Conservation (phyloP, 1,140 invertebrate genomes). For the Scaptomyza hsui region DNA sequence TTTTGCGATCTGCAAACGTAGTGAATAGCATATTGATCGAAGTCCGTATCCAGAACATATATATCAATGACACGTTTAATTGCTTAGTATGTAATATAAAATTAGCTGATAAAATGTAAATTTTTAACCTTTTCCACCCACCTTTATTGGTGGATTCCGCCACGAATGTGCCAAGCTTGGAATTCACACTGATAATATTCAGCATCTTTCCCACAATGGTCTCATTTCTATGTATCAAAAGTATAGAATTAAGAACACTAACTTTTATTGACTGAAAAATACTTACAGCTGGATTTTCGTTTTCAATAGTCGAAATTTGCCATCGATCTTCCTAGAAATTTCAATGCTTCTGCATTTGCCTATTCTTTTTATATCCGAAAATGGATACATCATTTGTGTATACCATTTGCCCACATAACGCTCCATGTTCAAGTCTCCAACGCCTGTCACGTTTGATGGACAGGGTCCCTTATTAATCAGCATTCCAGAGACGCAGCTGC, state of each 20-base stretch:
- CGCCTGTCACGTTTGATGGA: slow-evolving; percentile 33
- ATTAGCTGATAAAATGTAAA: background rate
- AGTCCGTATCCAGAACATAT: slow-evolving; percentile 54
- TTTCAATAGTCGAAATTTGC: background rate
- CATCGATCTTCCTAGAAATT: background rate
- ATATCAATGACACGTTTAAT: slow-evolving; percentile 30
- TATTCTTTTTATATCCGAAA: background rate
- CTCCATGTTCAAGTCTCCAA: slow-evolving; percentile 34
- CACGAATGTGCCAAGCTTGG: background rate
- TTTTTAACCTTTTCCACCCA: background rate
- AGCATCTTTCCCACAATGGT: slow-evolving; percentile 1
- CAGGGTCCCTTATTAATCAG: slow-evolving; percentile 10
- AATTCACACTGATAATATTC: background rate
- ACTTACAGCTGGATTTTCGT: too few relatives aligned
- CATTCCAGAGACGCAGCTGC: background rate
- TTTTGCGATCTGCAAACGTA: slow-evolving; percentile 40
- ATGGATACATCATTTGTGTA: slow-evolving; percentile 17
- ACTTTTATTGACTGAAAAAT: background rate
- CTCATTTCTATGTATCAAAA: slow-evolving; percentile 1
- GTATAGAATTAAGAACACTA: background rate
- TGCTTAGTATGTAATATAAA: background rate
- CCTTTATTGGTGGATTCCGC: background rate
- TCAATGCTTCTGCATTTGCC: slow-evolving; percentile 14
- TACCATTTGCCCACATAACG: slow-evolving; percentile 43
- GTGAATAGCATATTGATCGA: slow-evolving; percentile 35